phyloP scores from a whole-genome alignment of 2,888 invertebrate species.

The Latrodectus hesperus region DNA sequence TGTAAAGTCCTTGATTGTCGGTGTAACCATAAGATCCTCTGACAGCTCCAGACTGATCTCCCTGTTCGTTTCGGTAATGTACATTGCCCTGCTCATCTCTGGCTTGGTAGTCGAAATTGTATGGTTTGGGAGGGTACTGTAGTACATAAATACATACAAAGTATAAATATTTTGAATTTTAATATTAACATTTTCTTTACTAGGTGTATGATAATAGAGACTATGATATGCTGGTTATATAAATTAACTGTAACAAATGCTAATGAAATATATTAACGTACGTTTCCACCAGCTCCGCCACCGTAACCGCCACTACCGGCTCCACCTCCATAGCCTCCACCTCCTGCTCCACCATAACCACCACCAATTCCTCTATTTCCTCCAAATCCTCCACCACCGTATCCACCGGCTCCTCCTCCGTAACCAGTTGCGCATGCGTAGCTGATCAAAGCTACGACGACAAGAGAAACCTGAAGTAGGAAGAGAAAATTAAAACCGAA shows the following conservation, averaged over 20 bases:
- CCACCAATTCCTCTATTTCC: slow-evolving; percentile 18
- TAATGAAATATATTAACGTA: not conserved
- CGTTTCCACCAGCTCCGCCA: not conserved
- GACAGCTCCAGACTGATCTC: slow-evolving; percentile 60
- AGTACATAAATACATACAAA: not conserved
- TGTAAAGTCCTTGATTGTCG: slow-evolving; percentile 63
- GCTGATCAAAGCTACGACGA: slow-evolving; percentile 40
- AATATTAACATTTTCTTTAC: too few relatives aligned
- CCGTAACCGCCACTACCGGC: not conserved
- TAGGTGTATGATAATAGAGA: too few relatives aligned
- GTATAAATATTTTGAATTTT: too few relatives aligned
- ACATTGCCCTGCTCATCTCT: slow-evolving; percentile 66
- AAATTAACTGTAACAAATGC: too few relatives aligned
- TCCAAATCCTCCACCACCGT: slow-evolving; percentile 6
- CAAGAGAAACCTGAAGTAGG: slow-evolving; percentile 29
- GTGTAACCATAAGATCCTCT: slow-evolving; percentile 66
- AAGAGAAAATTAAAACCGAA: too few relatives aligned
- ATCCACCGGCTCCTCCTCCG: slow-evolving; percentile 38
- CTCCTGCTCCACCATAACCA: slow-evolving; percentile 13
- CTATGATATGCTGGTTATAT: too few relatives aligned
- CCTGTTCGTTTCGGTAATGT: slow-evolving; percentile 67
- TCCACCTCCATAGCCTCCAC: not conserved
- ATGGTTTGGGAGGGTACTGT: slow-evolving; percentile 63
- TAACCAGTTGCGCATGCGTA: slow-evolving; percentile 43
- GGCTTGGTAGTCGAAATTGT: slow-evolving; percentile 66